Conservation (phyloP, 2,113 vertebrate genomes). For the Rhinogobius similis region DNA sequence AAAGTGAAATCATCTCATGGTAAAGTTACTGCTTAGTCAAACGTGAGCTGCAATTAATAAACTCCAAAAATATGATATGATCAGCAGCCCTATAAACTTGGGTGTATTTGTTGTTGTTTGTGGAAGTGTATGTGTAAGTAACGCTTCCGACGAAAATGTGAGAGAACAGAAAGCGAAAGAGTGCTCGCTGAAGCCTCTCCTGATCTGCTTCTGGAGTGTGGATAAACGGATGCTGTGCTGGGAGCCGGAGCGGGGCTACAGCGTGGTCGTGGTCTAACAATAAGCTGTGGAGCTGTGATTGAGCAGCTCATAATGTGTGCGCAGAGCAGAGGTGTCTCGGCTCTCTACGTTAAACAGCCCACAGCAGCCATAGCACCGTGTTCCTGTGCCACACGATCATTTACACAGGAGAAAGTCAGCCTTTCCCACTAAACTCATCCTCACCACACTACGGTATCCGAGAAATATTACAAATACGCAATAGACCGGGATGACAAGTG, state of each 20-base stretch:
- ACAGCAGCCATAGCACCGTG: not conserved
- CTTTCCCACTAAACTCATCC: not conserved
- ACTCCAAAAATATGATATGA: not conserved
- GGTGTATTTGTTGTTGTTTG: conserved; percentile 14
- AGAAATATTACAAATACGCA: conserved; percentile 40
- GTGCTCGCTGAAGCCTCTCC: not conserved
- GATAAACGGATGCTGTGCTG: not conserved
- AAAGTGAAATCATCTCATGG: not conserved
- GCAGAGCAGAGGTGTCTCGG: conserved; percentile 28
- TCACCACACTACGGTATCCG: not conserved
- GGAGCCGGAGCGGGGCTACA: not conserved
- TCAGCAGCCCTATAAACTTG: conserved; percentile 15
- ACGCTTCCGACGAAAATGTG: conserved; percentile 12
- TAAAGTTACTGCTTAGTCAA: not conserved
- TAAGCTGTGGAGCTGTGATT: conserved; percentile 25
- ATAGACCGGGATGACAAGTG: conserved; percentile 52
- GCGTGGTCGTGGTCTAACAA: conserved; percentile 10
- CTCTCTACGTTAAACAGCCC: conserved; percentile 22
- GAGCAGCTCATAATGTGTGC: conserved; percentile 44
- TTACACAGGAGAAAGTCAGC: not conserved
- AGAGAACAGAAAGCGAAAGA: conserved; percentile 65
- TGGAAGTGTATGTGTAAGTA: conserved; percentile 9
- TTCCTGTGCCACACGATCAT: not conserved
- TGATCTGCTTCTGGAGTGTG: not conserved
- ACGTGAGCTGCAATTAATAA: not conserved